Base-by-base conservation (phyloP, 1,140 invertebrate species). In the Hyposmocoma kahamanoa region DNA sequence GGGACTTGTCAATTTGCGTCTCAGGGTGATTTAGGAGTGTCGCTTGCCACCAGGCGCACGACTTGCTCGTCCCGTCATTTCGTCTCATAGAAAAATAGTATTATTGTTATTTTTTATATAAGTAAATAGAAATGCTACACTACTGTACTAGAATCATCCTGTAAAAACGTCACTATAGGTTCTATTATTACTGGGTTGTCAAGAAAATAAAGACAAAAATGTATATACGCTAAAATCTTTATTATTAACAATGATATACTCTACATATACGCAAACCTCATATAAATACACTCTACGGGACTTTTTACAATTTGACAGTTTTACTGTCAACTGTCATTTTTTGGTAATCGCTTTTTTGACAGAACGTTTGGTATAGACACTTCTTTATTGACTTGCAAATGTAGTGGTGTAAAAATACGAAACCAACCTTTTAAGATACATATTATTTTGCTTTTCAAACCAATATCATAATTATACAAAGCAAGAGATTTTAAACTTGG, bases 201-300 rank as follows among this genome's bases (percentile, higher is more conserved):
- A 3, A 22, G 11, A 6, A 19, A 8, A 36, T 13, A 47, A 10
- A 34, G 4, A 36, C 74, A 74, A 61, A 62, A 76, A 80, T 34
- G 42, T 28, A 42, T 60, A 72, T 79, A 83, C 64, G 73, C 79
- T 83, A 83, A 83, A 83, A 81, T 83, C 75, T 83, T 83, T 83
- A 83, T 77, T 81, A 81, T 81, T 81, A 83, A 83, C 79, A 83
- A 74, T 72, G 52, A 81, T 84, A 84, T 84, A 81, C 77, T 84
- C 77, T 81, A 81, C 67, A 76, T 76, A 74, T 67, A 80, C 74
- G 76, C 74, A 83, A 79, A 67, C 66, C 69, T 52, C 67, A 71
- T 78, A 80, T 61, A 81, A 77, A 80, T 64, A 60, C 58, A 64
- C 50, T 57, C 72, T 73, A 72, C 59, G 64, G 61, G 58, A 68